These are phyloP conservation scores for Agrilus mali DNA, from an alignment of 2,888 invertebrate species.

Conservation along the genomic window DNA sequence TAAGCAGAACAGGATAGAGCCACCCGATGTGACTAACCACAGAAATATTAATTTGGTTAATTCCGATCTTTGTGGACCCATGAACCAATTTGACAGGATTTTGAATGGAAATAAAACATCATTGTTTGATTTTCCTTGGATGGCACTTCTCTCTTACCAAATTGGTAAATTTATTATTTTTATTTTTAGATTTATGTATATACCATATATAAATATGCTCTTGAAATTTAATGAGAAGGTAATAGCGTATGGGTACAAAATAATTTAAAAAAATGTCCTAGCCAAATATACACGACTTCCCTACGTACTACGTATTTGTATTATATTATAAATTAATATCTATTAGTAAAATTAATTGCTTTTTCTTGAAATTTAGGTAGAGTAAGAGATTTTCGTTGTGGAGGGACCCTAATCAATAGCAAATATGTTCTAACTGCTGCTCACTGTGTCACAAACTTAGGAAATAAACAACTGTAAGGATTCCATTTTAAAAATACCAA, in stretches of 20 bases:
- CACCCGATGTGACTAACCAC: slow-evolving; percentile 27
- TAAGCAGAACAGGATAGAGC: slow-evolving; percentile 7
- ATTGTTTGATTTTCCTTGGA: slow-evolving; percentile 61
- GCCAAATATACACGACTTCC: no score
- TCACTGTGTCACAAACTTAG: slow-evolving; percentile 37
- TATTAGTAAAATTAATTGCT: no score
- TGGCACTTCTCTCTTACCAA: slow-evolving; percentile 54
- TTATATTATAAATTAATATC: no score
- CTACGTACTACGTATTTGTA: no score
- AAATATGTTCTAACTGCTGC: slow-evolving; percentile 46
- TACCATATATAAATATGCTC: no score
- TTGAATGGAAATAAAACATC: slow-evolving; percentile 45
- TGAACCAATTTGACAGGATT: slow-evolving; percentile 25
- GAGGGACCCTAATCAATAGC: slow-evolving; percentile 40
- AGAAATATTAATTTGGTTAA: slow-evolving; percentile 27
- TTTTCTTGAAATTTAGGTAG: neutral
- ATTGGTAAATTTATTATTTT: slow-evolving; percentile 9
- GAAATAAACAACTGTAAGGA: slow-evolving; percentile 20
- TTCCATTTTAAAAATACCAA: neutral
- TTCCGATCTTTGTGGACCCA: slow-evolving; percentile 39
- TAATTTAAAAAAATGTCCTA: no score
- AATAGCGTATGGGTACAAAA: no score
- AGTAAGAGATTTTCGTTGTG: slow-evolving; percentile 27
- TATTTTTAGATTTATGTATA: no score
- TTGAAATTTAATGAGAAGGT: no score